Conservation (phyloP, 1,140 invertebrate genomes). For the Episyrphus balteatus region DNA sequence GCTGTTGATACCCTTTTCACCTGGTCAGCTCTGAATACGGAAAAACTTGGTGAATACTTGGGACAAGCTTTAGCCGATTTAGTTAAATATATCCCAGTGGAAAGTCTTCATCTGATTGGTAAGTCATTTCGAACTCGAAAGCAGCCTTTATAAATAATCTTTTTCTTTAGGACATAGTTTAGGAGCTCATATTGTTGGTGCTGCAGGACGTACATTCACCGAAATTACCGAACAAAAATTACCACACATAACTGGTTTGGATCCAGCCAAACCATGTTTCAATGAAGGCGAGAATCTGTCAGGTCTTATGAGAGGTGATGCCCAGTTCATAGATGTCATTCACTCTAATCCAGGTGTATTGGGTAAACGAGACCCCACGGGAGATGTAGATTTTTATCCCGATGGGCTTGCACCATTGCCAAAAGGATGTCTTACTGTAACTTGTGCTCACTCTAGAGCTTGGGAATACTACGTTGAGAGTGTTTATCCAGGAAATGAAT, state of each 20-base stretch:
- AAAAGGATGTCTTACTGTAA: constrained; percentile 37
- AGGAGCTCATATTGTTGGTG: neutral
- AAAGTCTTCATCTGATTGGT: neutral
- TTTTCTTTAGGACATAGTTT: neutral
- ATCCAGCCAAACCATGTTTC: constrained; percentile 57
- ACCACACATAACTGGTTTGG: constrained; percentile 48
- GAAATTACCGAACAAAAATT: constrained; percentile 19
- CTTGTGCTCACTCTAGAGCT: constrained; percentile 48
- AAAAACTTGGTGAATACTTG: neutral
- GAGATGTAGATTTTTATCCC: constrained; percentile 62
- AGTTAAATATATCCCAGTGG: neutral
- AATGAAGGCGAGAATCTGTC: constrained; percentile 38
- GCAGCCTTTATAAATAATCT: neutral
- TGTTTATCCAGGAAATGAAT: constrained; percentile 31
- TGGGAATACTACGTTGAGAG: constrained; percentile 46
- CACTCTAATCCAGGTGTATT: constrained; percentile 58
- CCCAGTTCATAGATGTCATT: constrained; percentile 50
- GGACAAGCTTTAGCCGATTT: neutral
- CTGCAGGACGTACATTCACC: neutral
- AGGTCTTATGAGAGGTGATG: constrained; percentile 39
- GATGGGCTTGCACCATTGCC: constrained; percentile 43
- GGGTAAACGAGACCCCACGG: constrained; percentile 50
- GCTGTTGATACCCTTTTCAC: neutral
- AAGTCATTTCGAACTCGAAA: neutral
- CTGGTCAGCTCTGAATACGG: neutral